These are phyloP conservation scores for Himalopsyche phryganea DNA, from an alignment of 1,140 invertebrate genomes.

Conservation along the genomic window DNA sequence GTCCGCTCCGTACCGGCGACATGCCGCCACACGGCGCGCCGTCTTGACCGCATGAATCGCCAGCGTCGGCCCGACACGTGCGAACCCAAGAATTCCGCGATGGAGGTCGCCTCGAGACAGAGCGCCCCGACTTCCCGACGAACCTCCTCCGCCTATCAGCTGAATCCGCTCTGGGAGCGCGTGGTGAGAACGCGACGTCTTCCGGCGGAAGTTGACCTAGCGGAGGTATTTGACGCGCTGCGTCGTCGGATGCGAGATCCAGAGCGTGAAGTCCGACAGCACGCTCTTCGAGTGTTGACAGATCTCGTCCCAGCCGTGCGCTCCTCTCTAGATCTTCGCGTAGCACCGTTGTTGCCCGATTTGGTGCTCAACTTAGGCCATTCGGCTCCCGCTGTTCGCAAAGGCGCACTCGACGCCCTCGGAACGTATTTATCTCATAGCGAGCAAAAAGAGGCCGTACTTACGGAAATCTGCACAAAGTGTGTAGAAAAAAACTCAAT, in stretches of 20 bases:
- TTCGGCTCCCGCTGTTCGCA: constrained; percentile 69
- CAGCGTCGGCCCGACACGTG: constrained; percentile 1
- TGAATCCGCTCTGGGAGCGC: constrained; percentile 74
- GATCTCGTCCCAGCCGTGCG: constrained; percentile 69
- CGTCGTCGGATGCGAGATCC: constrained; percentile 68
- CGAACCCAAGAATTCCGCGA: constrained; percentile 8
- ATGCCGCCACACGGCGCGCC: not conserved
- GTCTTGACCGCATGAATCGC: not conserved
- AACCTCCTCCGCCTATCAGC: constrained; percentile 40
- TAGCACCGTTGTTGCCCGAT: constrained; percentile 59
- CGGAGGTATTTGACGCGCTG: constrained; percentile 64
- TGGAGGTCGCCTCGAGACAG: constrained; percentile 17
- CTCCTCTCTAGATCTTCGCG: constrained; percentile 58
- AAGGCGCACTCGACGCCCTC: constrained; percentile 67
- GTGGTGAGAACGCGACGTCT: constrained; percentile 60
- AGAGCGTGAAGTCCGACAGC: constrained; percentile 76
- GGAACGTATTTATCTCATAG: constrained; percentile 64
- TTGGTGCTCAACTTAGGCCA: constrained; percentile 72
- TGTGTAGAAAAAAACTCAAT: constrained; percentile 58
- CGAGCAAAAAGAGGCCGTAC: constrained; percentile 55
- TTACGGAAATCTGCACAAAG: constrained; percentile 60
- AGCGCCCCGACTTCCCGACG: constrained; percentile 13
- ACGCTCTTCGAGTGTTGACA: constrained; percentile 69
- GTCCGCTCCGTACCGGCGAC: constrained; percentile 10
- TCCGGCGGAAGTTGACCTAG: constrained; percentile 61